Base-by-base conservation (phyloP, 2,888 invertebrate genomes). In the Adineta ricciae region DNA sequence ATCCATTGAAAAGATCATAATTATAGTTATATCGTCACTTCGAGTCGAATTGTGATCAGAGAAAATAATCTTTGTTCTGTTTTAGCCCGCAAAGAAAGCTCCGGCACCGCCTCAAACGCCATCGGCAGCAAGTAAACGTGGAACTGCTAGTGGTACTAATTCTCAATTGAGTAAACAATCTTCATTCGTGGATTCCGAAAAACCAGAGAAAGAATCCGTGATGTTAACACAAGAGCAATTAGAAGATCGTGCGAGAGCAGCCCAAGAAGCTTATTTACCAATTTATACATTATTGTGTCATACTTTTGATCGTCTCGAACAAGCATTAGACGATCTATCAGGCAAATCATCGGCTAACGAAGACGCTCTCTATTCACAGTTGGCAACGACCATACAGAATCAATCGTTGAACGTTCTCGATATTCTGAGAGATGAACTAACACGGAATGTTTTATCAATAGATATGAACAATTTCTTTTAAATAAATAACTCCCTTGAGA, bases 401-500 rank as follows among this genome's bases (percentile, higher is more conserved):
- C 78, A 78, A 38, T 78, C 78, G 41, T 14, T 78, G 1, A 41
- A 78, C 41, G n/a, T 78, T n/a, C 41, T 78, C 2, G 78, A 78
- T 38, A 78, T 78, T 11, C 41, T 78, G 21, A 78, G 41, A 78
- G 78, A 78, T 41, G 78, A 78, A 78, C n/a, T 78, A 78, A 78
- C 78, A 41, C 78, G 78, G 0, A 38, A 38, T 41, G 78, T 78
- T 24, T n/a, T 32, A 21, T 41, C 41, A 7, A n/a, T 41, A 0
- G 78, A 78, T 36, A 14, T 64, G 3, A 32, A 36, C 16, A 64
- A 14, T 19, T 64, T 64, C 32, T 64, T 32, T 32, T 64, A 64
- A 64, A 64, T 32, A 32, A 64, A 64, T 32, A 64, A 64, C 27
- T 64, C n/a, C n/a, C n/a, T n/a, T n/a, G n/a, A n/a, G 56, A 27